A percentile compares a stretch with the other conserved stretches of the same genome.
Conservation (phyloP, 2,797 vertebrate species). For the Malurus leucopterus region DNA sequence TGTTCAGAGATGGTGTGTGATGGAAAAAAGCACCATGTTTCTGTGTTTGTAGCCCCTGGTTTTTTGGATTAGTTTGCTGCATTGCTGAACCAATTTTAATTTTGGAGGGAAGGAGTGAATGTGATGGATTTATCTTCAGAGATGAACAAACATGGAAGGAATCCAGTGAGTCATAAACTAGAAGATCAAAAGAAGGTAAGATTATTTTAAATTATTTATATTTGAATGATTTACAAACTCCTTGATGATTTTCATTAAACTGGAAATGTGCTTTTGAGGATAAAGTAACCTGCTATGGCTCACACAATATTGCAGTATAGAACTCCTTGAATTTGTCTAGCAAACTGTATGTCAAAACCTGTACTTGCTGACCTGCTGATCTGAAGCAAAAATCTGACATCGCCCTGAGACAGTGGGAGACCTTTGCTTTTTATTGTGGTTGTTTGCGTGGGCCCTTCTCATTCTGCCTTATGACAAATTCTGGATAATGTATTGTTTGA, state of each 20-base stretch:
- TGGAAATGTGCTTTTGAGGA: not conserved
- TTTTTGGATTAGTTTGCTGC: conserved; percentile 76
- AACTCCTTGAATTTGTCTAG: not conserved
- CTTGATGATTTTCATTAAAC: conserved; percentile 7
- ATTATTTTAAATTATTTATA: not conserved
- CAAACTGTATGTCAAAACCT: not conserved
- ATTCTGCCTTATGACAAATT: not conserved
- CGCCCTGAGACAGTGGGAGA: not conserved
- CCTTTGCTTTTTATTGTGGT: not conserved
- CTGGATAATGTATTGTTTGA: not conserved
- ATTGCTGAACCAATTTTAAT: conserved; percentile 73
- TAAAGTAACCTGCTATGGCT: not conserved
- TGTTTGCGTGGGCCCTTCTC: not conserved
- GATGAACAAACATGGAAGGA: conserved; percentile 91
- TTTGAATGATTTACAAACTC: not conserved
- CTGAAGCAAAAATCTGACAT: not conserved
- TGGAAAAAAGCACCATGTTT: conserved; percentile 61
- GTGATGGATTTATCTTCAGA: conserved; percentile 95
- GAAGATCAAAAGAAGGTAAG: conserved; percentile 99
- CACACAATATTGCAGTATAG: not conserved
- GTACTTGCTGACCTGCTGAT: not conserved
- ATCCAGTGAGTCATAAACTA: conserved; percentile 93
- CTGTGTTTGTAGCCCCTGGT: conserved; percentile 53
- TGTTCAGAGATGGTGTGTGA: conserved; percentile 69
- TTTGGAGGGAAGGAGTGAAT: conserved; percentile 72